These are phyloP conservation scores for Polymixis flavicincta DNA, from an alignment of 2,888 invertebrate genomes.

Conservation along the genomic window DNA sequence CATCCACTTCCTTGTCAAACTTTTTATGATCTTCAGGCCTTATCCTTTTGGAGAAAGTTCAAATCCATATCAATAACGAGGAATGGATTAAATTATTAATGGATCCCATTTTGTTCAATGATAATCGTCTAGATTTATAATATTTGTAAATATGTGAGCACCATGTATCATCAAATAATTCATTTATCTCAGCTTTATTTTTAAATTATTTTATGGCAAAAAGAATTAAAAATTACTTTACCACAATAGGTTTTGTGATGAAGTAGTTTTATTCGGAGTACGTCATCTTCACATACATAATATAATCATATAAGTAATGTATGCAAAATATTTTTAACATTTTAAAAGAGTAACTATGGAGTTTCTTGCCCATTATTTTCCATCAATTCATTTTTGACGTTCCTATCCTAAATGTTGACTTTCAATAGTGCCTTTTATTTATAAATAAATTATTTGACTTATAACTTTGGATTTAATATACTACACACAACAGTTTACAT, in stretches of 20 bases:
- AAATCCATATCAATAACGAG: constrained; percentile 26
- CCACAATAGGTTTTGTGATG: not conserved
- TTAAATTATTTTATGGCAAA: too few relatives aligned
- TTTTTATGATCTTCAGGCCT: constrained; percentile 29
- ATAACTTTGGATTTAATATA: not conserved
- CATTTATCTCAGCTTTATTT: not conserved
- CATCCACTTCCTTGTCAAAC: constrained; percentile 36
- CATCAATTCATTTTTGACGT: not conserved
- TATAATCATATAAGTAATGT: not conserved
- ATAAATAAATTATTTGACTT: not conserved
- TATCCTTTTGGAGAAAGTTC: constrained; percentile 13
- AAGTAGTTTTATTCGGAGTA: not conserved
- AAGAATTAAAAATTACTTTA: too few relatives aligned
- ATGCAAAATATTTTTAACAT: not conserved
- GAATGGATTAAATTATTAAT: constrained; percentile 14
- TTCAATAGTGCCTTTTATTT: not conserved
- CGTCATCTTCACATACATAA: not conserved
- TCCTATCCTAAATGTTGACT: not conserved
- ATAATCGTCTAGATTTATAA: not conserved
- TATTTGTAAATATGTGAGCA: not conserved
- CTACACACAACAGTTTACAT: not conserved
- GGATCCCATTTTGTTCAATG: not conserved
- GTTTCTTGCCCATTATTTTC: not conserved
- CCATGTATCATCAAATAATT: not conserved
- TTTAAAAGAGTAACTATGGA: not conserved